phyloP scores from a whole-genome alignment of 2,797 vertebrate genomes.

The Sus cebifrons region DNA sequence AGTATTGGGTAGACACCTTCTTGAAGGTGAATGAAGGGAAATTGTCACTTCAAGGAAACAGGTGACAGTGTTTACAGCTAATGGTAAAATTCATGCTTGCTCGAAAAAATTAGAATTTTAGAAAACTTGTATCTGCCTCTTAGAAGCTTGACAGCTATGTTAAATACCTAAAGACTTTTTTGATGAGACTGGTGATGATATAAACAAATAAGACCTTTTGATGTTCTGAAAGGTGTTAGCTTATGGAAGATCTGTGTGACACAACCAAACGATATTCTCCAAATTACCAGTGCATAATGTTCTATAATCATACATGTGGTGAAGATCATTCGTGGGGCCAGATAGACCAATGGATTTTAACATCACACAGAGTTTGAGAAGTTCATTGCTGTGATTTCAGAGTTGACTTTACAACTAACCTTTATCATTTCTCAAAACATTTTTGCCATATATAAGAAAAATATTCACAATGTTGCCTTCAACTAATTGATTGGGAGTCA shows the following conservation, averaged over 20 bases:
- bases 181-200: background rate
- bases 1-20: slow-evolving; percentile 24
- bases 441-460: background rate
- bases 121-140: slow-evolving; percentile 33
- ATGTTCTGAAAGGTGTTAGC: background rate
- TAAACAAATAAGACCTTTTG: slow-evolving; percentile 1
- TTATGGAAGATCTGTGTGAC: background rate
- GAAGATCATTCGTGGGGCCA: background rate
- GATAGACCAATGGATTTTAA: background rate
- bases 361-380: background rate
- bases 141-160: background rate
- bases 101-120: slow-evolving; percentile 64
- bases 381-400: background rate
- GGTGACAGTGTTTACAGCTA: slow-evolving; percentile 34
- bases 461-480: background rate
- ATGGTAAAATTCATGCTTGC: slow-evolving; percentile 64
- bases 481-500: background rate
- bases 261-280: background rate
- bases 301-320: background rate
- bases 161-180: background rate
- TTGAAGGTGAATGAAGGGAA: slow-evolving; percentile 40
- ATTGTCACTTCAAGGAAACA: slow-evolving; percentile 53
- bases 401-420: background rate
- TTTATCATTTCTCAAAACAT: slow-evolving; percentile 23
- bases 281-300: background rate